phyloP scores from a whole-genome alignment of 2,888 invertebrate genomes.

The Cephus nigrinus region DNA sequence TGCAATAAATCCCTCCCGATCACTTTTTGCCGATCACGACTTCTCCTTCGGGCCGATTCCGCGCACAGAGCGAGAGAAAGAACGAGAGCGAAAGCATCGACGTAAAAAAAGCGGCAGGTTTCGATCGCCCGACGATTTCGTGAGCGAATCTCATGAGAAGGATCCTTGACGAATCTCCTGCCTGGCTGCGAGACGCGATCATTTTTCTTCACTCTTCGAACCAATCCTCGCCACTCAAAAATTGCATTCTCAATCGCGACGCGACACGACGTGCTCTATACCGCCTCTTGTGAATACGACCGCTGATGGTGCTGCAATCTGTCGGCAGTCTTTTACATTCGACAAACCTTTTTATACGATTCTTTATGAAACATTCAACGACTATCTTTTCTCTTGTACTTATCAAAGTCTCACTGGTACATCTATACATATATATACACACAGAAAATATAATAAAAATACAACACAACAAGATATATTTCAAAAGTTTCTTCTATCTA shows the following conservation, averaged over 20 bases:
- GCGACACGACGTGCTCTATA: not conserved
- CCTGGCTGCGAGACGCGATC: not conserved
- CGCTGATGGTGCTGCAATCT: not conserved
- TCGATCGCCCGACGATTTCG: not conserved
- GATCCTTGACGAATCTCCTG: not conserved
- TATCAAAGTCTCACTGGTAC: not conserved
- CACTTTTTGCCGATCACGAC: slow-evolving; percentile 57
- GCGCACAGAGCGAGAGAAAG: slow-evolving; percentile 10
- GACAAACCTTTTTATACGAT: not conserved
- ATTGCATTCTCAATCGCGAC: not conserved
- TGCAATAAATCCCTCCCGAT: slow-evolving; percentile 63
- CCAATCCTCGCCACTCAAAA: not conserved
- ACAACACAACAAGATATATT: not conserved
- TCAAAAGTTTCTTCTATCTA: not conserved
- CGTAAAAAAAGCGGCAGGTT: slow-evolving; percentile 16
- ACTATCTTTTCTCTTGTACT: not conserved
- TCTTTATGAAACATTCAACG: not conserved
- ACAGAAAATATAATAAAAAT: not conserved
- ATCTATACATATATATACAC: too few relatives aligned
- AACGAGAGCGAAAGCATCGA: slow-evolving; percentile 19
- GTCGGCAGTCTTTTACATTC: not conserved
- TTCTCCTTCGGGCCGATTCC: not conserved
- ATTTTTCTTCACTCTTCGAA: not conserved
- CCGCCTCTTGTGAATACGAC: not conserved
- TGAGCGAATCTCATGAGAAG: not conserved